phyloP scores from a whole-genome alignment of 1,140 invertebrate genomes.

The Penaeus indicus region DNA sequence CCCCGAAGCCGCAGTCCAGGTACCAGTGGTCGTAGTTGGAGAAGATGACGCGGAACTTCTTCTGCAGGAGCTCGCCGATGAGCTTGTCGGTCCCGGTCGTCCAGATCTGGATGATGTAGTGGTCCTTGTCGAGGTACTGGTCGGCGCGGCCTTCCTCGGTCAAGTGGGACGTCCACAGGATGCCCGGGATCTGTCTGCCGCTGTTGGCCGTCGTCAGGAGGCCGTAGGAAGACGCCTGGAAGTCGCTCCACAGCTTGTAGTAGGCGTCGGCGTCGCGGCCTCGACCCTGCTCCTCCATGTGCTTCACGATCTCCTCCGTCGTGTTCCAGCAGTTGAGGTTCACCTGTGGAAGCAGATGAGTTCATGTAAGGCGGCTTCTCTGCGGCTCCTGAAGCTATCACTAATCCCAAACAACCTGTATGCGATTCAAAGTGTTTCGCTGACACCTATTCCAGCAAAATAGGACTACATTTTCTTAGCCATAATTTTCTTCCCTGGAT shows the following conservation, averaged over 20 bases:
- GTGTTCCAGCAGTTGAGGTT: slow-evolving; percentile 81
- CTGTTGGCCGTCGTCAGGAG: background rate
- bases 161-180: slow-evolving; percentile 60
- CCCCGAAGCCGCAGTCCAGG: slow-evolving; percentile 81
- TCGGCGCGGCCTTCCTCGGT: slow-evolving; percentile 35
- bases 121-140: slow-evolving; percentile 31
- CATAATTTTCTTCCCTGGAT: no score
- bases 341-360: background rate
- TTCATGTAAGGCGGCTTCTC: background rate
- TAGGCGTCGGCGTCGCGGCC: slow-evolving; percentile 71
- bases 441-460: slow-evolving; percentile 55
- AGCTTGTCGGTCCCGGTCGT: slow-evolving; percentile 72
- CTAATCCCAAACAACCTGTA: slow-evolving; percentile 74
- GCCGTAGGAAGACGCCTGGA: slow-evolving; percentile 19
- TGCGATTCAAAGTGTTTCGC: slow-evolving; percentile 77
- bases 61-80: slow-evolving; percentile 77
- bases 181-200: slow-evolving; percentile 28
- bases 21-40: slow-evolving; percentile 89
- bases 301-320: slow-evolving; percentile 76
- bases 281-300: slow-evolving; percentile 78
- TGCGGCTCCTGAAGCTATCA: slow-evolving; percentile 81
- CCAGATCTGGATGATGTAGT: slow-evolving; percentile 64
- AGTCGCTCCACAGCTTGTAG: slow-evolving; percentile 36
- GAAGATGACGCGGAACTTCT: slow-evolving; percentile 82
- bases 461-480: background rate